Evolutionary conservation across 2,888 invertebrate species (phyloP).

Genomic region (Oscheius onirici): DNA sequence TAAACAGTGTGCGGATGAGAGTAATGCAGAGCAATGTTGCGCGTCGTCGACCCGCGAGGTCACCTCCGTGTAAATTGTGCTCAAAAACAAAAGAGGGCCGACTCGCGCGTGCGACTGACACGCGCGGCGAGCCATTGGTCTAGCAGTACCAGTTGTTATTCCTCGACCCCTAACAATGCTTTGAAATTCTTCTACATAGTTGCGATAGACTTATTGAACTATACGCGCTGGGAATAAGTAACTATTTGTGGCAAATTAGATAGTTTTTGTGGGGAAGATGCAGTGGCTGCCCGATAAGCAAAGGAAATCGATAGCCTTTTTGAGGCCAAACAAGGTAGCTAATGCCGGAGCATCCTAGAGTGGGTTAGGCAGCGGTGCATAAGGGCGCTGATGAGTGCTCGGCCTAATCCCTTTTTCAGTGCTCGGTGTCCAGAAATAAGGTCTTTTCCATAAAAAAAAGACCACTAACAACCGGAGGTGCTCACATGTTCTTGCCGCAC

Average conservation of each 20-base stretch:
- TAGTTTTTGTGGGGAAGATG: conserved; percentile 1
- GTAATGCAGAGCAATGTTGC: conserved; percentile 17
- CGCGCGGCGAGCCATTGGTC: conserved; percentile 14
- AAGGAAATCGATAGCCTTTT: conserved; percentile 7
- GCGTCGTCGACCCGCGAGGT: conserved; percentile 16
- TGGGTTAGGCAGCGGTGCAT: conserved; percentile 27
- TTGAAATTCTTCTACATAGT: neutral
- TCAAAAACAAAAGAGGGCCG: conserved; percentile 26
- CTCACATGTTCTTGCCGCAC: neutral
- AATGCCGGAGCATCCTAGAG: neutral
- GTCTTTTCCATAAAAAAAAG: neutral
- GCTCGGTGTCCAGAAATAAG: conserved; percentile 14
- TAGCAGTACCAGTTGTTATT: neutral
- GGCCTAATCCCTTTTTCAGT: conserved; percentile 21
- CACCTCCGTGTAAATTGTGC: conserved; percentile 29
- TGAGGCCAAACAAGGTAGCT: neutral
- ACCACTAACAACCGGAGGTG: conserved; percentile 4
- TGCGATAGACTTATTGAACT: neutral
- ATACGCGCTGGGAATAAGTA: neutral
- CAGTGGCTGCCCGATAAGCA: conserved; percentile 1
- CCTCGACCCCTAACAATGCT: neutral
- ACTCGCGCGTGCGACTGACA: conserved; percentile 22
- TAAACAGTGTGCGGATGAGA: conserved; percentile 11
- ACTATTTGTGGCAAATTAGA: neutral
- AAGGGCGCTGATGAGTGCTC: conserved; percentile 28